Base-by-base conservation (phyloP, 2,888 invertebrate genomes). In the Heterodera filipjevi region DNA sequence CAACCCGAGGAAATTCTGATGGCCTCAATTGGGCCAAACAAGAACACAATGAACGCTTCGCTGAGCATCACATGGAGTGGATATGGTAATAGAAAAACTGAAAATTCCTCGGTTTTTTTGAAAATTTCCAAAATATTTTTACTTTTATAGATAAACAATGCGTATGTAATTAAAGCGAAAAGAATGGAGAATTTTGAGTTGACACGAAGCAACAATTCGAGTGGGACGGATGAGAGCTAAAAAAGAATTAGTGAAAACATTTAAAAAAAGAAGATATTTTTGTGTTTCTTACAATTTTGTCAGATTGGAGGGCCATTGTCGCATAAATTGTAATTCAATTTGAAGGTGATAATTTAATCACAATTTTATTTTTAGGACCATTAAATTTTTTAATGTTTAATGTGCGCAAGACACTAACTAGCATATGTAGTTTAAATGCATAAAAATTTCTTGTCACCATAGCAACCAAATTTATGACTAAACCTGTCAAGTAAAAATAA, bases 1-100 rank as follows among this genome's bases (percentile, higher is more conserved):
- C 39, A 39, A 86, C 86, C 86, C 85, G 85, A 86, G 27, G 80
- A 76, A n/a, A 86, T 82, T 44, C 86, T 78, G 27, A 85, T 71
- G 32, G 82, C 82, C 79, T 86, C 86, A 19, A 86, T 81, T 0
- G 86, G 86, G 27, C 79, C 81, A 77, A 86, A 86, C 22, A 82
- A 77, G 2, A 83, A 27, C 30, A 85, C 78, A 22, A 86, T 85
- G 35, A 85, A 75, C 14, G 84, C 77, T 64, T 86, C 86, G 76
- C 83, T 81, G 30, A 85, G 76, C 22, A 84, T 79, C 6, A 84
- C 84, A 80, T 86, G 85, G 16, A 80, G 64, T 27, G 85, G 83
- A 71, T 84, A 84, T 12, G 84, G 81, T 16, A 84, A 77, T 32
- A 82, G 80, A 49, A 81, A 74, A 10, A 83, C 85, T 85, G 81